These are phyloP conservation scores for Bolinopsis microptera DNA, from an alignment of 37 sponge, comb jelly and placozoan genomes.

Conservation along the genomic window DNA sequence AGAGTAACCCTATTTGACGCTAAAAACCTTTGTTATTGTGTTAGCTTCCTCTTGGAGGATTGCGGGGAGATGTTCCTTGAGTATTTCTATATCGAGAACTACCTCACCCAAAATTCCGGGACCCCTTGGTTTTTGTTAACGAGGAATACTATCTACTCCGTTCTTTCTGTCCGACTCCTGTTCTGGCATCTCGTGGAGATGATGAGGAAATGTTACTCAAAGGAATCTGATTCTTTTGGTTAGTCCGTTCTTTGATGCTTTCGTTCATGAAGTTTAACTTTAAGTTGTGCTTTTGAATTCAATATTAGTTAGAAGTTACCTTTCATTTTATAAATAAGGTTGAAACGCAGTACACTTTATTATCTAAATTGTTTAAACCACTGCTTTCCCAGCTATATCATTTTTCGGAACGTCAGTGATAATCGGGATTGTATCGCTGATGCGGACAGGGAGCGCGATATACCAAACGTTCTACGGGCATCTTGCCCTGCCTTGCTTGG, in stretches of 20 bases:
- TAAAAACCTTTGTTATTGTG: constrained; percentile 39
- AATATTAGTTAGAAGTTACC: no score
- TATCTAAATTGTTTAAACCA: no score
- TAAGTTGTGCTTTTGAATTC: no score
- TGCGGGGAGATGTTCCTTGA: constrained; percentile 66
- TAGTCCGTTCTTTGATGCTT: neutral
- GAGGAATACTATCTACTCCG: constrained; percentile 23
- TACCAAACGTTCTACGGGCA: constrained; percentile 52
- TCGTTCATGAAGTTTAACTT: neutral
- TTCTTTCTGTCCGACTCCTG: constrained; percentile 30
- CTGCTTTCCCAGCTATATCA: neutral
- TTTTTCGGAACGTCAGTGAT: constrained; percentile 56
- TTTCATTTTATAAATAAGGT: no score
- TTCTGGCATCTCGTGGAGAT: constrained; percentile 43
- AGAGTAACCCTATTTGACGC: constrained; percentile 42
- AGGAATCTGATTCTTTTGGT: constrained; percentile 48
- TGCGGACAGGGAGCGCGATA: constrained; percentile 39
- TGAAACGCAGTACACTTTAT: no score
- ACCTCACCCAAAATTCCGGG: neutral
- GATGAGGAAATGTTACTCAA: constrained; percentile 48
- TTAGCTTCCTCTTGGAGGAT: constrained; percentile 54
- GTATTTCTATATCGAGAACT: constrained; percentile 53
- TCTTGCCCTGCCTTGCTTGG: neutral
- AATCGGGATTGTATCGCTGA: constrained; percentile 40
- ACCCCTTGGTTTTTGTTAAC: constrained; percentile 32